phyloP scores from a whole-genome alignment of 2,113 vertebrate genomes.

The Myotis brandtii region DNA sequence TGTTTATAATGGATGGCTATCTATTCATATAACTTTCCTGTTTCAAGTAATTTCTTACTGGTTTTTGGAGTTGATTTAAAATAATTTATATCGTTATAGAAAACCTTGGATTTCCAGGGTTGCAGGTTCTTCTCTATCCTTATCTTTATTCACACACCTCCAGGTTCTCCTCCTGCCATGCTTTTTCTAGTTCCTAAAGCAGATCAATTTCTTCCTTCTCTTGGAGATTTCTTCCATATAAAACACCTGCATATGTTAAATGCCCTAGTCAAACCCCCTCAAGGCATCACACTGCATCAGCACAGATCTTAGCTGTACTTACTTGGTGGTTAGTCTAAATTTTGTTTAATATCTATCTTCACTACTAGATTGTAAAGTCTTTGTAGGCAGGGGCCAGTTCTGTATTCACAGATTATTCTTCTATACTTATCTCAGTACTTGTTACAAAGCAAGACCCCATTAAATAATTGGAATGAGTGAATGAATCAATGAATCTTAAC shows the following conservation, averaged over 20 bases:
- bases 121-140: neutral
- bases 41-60: neutral
- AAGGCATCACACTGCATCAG: neutral
- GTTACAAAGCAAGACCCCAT: neutral
- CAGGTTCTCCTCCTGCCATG: neutral
- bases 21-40: neutral
- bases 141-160: neutral
- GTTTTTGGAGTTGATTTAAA: neutral
- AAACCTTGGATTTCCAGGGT: neutral
- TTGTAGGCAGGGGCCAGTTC: neutral
- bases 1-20: neutral
- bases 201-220: neutral
- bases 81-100: neutral
- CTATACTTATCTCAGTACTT: neutral
- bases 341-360: neutral
- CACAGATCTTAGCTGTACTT: neutral
- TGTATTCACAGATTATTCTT: neutral
- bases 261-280: neutral
- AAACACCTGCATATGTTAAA: fast-evolving
- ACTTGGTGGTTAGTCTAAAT: neutral
- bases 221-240: neutral
- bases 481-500: neutral
- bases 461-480: neutral
- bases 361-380: neutral
- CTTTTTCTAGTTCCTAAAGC: neutral